A percentile compares a stretch with the other conserved stretches of the same genome.
These are phyloP conservation scores for Indri indri DNA, from an alignment of 2,113 vertebrate species.

Conservation along the genomic window DNA sequence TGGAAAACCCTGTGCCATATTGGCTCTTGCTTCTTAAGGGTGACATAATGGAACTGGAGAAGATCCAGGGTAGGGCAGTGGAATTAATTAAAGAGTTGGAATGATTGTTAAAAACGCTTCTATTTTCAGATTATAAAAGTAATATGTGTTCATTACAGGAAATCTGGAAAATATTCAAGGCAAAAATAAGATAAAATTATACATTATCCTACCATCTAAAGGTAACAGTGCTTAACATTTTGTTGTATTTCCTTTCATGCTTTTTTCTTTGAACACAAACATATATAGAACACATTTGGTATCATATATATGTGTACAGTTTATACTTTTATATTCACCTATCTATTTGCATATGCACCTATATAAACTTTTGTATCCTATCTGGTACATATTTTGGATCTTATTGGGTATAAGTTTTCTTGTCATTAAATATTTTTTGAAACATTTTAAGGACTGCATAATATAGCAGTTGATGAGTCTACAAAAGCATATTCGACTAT, in stretches of 20 bases:
- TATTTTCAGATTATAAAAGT: conserved; percentile 16
- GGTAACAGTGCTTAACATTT: neutral
- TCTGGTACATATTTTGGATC: neutral
- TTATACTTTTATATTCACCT: no score
- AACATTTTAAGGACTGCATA: neutral
- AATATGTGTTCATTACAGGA: conserved; percentile 16
- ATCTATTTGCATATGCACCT: neutral
- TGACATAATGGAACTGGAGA: conserved; percentile 33
- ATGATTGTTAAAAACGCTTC: conserved; percentile 28
- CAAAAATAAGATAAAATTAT: neutral
- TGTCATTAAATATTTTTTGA: conserved; percentile 4
- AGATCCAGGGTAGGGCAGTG: neutral
- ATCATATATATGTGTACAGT: neutral
- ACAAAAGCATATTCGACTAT: neutral
- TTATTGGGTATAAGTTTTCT: neutral
- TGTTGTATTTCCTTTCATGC: neutral
- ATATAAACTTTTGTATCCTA: neutral
- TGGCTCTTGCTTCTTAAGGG: conserved; percentile 38
- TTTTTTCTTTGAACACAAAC: neutral
- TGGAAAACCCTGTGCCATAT: conserved; percentile 2
- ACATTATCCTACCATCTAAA: neutral
- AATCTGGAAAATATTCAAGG: conserved; percentile 57
- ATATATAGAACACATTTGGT: neutral
- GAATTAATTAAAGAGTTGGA: conserved; percentile 52
- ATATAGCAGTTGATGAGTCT: neutral